A percentile compares a stretch with the other conserved stretches of the same genome.
Evolutionary conservation across 2,113 vertebrate species (phyloP).

Genomic region (Callipepla californica): DNA sequence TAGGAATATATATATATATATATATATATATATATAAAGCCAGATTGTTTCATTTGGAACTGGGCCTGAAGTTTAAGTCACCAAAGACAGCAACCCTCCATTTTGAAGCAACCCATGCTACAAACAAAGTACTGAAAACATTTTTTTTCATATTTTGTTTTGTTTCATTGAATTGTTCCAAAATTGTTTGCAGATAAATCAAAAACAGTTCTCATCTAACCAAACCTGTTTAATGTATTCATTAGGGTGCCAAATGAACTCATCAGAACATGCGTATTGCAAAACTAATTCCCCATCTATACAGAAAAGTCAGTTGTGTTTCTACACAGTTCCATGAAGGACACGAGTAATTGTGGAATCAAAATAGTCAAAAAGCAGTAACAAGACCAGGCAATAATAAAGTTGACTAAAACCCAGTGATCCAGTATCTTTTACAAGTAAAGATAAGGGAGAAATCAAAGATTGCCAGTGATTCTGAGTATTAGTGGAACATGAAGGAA

Average conservation of each 20-base stretch:
- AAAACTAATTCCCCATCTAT: background rate
- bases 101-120: background rate
- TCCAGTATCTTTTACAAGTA: too few relatives aligned
- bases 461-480: background rate
- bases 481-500: background rate
- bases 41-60: slow-evolving; percentile 12
- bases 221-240: background rate
- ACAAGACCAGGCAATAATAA: background rate
- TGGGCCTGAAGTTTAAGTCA: slow-evolving; percentile 13
- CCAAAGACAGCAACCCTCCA: slow-evolving; percentile 4
- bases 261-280: background rate
- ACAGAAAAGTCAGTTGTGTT: background rate
- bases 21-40: background rate
- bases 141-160: background rate
- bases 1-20: too few relatives aligned
- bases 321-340: background rate
- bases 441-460: background rate
- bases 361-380: background rate
- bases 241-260: background rate
- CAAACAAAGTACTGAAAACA: background rate
- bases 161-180: background rate
- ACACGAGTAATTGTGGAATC: background rate
- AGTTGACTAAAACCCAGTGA: background rate
- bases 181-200: slow-evolving; percentile 16
- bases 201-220: background rate